phyloP scores from a whole-genome alignment of 2,797 vertebrate genomes.

The Ctenochaetus hawaiiensis region DNA sequence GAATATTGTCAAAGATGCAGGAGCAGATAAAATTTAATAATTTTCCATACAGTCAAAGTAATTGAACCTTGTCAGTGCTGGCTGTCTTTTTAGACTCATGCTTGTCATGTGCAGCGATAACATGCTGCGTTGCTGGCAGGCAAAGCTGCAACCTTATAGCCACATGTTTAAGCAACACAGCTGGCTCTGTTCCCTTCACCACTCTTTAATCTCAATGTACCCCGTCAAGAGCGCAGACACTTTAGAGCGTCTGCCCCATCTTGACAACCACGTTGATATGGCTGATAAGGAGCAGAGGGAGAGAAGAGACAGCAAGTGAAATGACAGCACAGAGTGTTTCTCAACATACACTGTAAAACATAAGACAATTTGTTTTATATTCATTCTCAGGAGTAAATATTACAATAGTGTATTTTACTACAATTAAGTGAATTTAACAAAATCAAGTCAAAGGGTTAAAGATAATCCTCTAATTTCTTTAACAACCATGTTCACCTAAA shows the following conservation, averaged over 20 bases:
- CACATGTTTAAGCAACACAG: conserved; percentile 75
- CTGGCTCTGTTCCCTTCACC: conserved; percentile 54
- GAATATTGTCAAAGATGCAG: conserved; percentile 10
- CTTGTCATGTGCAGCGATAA: conserved; percentile 59
- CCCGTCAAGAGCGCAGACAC: conserved; percentile 65
- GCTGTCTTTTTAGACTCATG: conserved; percentile 41
- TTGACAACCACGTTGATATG: conserved; percentile 58
- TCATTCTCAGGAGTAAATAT: neutral
- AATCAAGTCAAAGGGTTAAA: neutral
- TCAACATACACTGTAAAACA: conserved; percentile 34
- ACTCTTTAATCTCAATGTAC: conserved; percentile 60
- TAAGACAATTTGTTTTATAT: neutral
- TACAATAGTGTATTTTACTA: neutral
- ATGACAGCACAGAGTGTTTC: conserved; percentile 39
- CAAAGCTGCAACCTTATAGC: conserved; percentile 53
- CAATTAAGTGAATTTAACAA: neutral
- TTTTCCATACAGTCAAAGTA: neutral
- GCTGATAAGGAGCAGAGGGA: conserved; percentile 51
- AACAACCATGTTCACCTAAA: neutral
- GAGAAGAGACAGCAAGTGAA: conserved; percentile 25
- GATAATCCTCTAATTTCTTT: neutral
- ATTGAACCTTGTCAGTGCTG: conserved; percentile 32
- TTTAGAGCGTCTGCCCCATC: conserved; percentile 50
- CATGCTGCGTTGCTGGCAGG: conserved; percentile 66
- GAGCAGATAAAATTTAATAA: conserved; percentile 18